phyloP scores from a whole-genome alignment of 1,140 invertebrate genomes.

The Amphibalanus amphitrite region DNA sequence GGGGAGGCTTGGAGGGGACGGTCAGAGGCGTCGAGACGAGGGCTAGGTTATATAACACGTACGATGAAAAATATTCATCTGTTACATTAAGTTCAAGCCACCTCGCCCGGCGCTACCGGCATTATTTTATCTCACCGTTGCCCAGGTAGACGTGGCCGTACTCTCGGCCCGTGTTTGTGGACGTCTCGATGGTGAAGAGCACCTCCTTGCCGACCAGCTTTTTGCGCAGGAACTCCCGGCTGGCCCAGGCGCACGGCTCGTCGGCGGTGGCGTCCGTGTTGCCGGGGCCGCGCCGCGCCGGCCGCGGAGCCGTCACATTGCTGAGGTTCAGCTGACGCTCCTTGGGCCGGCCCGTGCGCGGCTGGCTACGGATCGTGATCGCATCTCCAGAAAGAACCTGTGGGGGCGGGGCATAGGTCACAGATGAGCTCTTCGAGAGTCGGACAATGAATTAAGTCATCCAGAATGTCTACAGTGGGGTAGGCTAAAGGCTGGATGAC shows the following conservation, averaged over 20 bases:
- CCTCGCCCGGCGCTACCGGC: no score
- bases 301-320: slow-evolving; percentile 76
- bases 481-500: no score
- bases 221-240: slow-evolving; percentile 80
- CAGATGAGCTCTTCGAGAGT: no score
- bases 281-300: slow-evolving; percentile 27
- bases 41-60: no score
- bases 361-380: slow-evolving; percentile 64
- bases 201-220: slow-evolving; percentile 81
- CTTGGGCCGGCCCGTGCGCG: slow-evolving; percentile 62
- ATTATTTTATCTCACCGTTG: slow-evolving; percentile 52
- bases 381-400: slow-evolving; percentile 54
- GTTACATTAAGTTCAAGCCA: no score
- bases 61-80: no score
- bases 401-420: no score
- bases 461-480: no score
- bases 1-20: no score
- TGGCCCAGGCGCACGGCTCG: slow-evolving; percentile 92
- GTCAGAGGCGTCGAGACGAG: no score
- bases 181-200: slow-evolving; percentile 46
- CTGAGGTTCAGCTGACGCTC: slow-evolving; percentile 80
- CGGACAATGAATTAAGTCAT: no score
- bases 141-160: slow-evolving; percentile 76
- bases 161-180: slow-evolving; percentile 52
- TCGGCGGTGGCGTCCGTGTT: slow-evolving; percentile 50